Base-by-base conservation (phyloP, 2,888 invertebrate genomes). In the Parnassius orleans region DNA sequence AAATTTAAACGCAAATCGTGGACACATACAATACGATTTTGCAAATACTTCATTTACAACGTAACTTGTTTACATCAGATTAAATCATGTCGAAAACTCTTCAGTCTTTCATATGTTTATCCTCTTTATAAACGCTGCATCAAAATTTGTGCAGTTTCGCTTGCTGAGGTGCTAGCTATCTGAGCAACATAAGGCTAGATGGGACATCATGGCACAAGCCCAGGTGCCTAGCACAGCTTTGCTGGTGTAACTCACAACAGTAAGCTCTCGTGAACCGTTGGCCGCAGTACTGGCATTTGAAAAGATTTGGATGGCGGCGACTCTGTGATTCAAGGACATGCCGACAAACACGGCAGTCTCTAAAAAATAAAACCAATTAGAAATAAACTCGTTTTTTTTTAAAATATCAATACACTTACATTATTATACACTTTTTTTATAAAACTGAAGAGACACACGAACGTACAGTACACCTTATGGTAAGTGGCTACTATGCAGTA, bases 231-330 rank as follows among this genome's bases (percentile, higher is more conserved):
- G 81, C 84, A 60, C 90, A 90, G 0, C 72, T 62, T 57, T 79
- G 73, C 71, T 90, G 80, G 53, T 90, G 90, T 12, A 90, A 75
- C 67, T 90, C 82, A 41, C 87, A 82, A 72, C 90, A 90, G 72
- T 90, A 89, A 0, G 89, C 85, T 12, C 89, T 73, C 2, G 83
- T 81, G 69, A 90, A 90, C 60, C 74, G 69, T 67, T 84, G 77
- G 0, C 87, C 85, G 60, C 90, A 90, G 69, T 84, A 78, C 60
- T 70, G 74, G 58, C 90, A 90, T 41, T 69, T 56, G 70, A 84
- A 90, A 5, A 82, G 65, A 0, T 73, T 70, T 3, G 53, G 41
- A 0, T 66, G 51, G 0, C 65, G 72, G 11, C 67, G 66, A 1
- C 69, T 63, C n/a, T 69, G 65, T 42, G 68, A 14, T 58, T 83